phyloP scores from a whole-genome alignment of 2,888 invertebrate genomes.

The Leptogaster cylindrica region DNA sequence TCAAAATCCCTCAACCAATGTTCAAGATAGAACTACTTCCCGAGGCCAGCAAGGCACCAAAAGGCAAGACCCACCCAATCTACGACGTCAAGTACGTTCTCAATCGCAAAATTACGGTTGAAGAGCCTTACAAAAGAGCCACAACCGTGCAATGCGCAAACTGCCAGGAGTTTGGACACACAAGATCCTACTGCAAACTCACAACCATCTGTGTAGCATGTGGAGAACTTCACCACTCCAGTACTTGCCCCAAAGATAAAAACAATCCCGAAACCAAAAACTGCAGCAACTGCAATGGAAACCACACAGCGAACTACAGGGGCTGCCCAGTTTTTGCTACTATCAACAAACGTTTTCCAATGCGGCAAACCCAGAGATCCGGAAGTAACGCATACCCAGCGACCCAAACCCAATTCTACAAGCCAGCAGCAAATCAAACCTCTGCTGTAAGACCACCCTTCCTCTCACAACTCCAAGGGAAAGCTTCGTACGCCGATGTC shows the following conservation, averaged over 20 bases:
- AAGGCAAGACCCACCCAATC: not conserved
- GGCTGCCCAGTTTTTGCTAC: not conserved
- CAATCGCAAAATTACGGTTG: not conserved
- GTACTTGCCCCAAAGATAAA: not conserved
- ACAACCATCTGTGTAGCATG: slow-evolving; percentile 5
- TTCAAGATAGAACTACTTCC: not conserved
- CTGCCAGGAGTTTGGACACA: slow-evolving; percentile 6
- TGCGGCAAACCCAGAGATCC: not conserved
- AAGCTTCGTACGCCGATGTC: not conserved
- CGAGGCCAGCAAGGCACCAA: not conserved
- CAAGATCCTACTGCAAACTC: not conserved
- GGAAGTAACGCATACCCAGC: not conserved
- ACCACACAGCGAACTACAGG: slow-evolving; percentile 6
- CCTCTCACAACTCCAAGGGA: not conserved
- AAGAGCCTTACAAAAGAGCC: slow-evolving; percentile 3
- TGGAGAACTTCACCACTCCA: not conserved
- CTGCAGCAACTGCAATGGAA: slow-evolving; percentile 2
- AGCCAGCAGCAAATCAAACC: not conserved
- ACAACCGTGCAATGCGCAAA: not conserved
- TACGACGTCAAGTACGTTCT: not conserved
- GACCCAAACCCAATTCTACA: not conserved
- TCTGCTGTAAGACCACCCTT: not conserved
- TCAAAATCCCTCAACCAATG: not conserved
- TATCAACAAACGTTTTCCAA: not conserved
- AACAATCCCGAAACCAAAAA: slow-evolving; percentile 1